Evolutionary conservation across 2,113 vertebrate genomes (phyloP).

Genomic region (Pan troglodytes): NHGRI_mPanTro3-v2.1_pri NC_072415.2:39953501-39954000

Average conservation of each 20-base stretch:
- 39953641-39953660: not conserved
- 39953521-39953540: not conserved
- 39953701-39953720: not conserved
- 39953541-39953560: not conserved
- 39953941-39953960: not conserved
- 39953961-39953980: not conserved
- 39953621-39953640: not conserved
- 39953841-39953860: not conserved
- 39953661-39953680: not conserved
- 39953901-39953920: not conserved
- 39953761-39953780: not conserved
- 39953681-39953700: not conserved
- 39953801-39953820: not conserved
- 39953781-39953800: not conserved
- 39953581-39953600: not conserved
- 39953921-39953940: not conserved
- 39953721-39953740: not conserved
- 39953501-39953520: not conserved
- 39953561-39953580: not conserved
- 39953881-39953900: not conserved
- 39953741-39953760: not conserved
- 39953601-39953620: not conserved
- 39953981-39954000: not conserved
- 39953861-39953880: not conserved
- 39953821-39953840: not conserved